phyloP scores from a whole-genome alignment of 2,113 vertebrate species.

The Mionectes macconnelli region DNA sequence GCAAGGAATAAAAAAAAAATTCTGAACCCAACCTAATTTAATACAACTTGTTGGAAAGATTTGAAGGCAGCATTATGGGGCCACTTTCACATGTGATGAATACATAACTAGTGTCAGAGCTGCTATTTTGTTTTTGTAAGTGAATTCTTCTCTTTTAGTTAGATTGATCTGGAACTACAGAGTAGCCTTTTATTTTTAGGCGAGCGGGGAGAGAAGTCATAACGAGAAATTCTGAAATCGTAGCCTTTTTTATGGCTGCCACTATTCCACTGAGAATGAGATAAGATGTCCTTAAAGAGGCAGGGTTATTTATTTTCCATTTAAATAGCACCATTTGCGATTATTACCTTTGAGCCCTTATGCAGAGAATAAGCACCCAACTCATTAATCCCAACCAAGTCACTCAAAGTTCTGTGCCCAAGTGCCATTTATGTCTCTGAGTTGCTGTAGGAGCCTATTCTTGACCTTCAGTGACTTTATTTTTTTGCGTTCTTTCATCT shows the following conservation, averaged over 20 bases:
- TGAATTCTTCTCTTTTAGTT: slow-evolving; percentile 42
- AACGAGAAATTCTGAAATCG: slow-evolving; percentile 62
- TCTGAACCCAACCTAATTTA: slow-evolving; percentile 55
- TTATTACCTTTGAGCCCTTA: slow-evolving; percentile 24
- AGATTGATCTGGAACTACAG: slow-evolving; percentile 58
- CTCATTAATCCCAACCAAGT: slow-evolving; percentile 37
- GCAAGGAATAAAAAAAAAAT: slow-evolving; percentile 47
- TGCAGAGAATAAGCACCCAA: slow-evolving; percentile 20
- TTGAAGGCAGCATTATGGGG: slow-evolving; percentile 63
- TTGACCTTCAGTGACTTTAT: neutral
- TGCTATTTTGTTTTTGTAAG: slow-evolving; percentile 57
- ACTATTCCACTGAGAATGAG: slow-evolving; percentile 46
- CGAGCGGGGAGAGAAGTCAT: slow-evolving; percentile 46
- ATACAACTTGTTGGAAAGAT: slow-evolving; percentile 65
- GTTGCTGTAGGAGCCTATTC: neutral
- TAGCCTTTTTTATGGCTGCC: slow-evolving; percentile 56
- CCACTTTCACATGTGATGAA: slow-evolving; percentile 42
- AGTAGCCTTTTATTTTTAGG: slow-evolving; percentile 61
- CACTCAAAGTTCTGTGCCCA: slow-evolving; percentile 35
- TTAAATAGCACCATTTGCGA: slow-evolving; percentile 54
- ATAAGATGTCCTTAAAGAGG: slow-evolving; percentile 52
- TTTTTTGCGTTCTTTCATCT: neutral
- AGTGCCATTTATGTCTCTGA: slow-evolving; percentile 3
- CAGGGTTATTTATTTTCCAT: slow-evolving; percentile 58
- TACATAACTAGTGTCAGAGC: slow-evolving; percentile 60